Evolutionary conservation across 2,113 vertebrate species (phyloP).

Genomic region (Cryptotis parvus): DNA sequence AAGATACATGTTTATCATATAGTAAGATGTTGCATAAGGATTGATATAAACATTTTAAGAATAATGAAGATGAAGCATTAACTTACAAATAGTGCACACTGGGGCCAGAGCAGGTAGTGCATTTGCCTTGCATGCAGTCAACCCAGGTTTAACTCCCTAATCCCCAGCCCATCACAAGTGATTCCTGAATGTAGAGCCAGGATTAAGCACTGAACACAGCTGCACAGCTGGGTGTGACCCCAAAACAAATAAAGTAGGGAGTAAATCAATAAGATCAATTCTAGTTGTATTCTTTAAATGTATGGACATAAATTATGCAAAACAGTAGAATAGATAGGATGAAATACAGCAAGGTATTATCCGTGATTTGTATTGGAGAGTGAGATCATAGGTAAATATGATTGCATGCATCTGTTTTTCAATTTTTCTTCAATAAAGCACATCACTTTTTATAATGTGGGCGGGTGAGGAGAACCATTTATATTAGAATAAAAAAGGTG

Average conservation of each 20-base stretch:
- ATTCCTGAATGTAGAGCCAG: too few relatives aligned
- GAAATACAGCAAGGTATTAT: conserved; percentile 25
- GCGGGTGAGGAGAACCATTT: neutral
- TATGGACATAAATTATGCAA: neutral
- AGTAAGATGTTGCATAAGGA: conserved; percentile 21
- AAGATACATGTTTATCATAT: conserved; percentile 11
- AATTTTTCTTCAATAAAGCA: conserved; percentile 11
- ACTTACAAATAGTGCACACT: neutral
- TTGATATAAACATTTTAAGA: conserved; percentile 49
- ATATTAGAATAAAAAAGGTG: conserved; percentile 29
- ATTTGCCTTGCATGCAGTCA: too few relatives aligned
- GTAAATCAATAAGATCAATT: neutral
- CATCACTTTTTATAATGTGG: conserved; percentile 13
- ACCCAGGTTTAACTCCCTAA: too few relatives aligned
- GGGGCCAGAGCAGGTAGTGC: too few relatives aligned
- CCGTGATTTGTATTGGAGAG: neutral
- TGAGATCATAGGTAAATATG: neutral
- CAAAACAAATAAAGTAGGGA: neutral
- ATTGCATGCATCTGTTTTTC: conserved; percentile 44
- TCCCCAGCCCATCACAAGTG: too few relatives aligned
- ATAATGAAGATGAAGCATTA: conserved; percentile 44
- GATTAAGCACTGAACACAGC: too few relatives aligned
- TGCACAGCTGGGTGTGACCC: too few relatives aligned
- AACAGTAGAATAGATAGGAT: conserved; percentile 20
- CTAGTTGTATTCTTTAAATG: conserved; percentile 30